A percentile compares a stretch with the other conserved stretches of the same genome.
These are phyloP conservation scores for Podarcis muralis DNA, from an alignment of 2,113 vertebrate species.

Conservation along the genomic window DNA sequence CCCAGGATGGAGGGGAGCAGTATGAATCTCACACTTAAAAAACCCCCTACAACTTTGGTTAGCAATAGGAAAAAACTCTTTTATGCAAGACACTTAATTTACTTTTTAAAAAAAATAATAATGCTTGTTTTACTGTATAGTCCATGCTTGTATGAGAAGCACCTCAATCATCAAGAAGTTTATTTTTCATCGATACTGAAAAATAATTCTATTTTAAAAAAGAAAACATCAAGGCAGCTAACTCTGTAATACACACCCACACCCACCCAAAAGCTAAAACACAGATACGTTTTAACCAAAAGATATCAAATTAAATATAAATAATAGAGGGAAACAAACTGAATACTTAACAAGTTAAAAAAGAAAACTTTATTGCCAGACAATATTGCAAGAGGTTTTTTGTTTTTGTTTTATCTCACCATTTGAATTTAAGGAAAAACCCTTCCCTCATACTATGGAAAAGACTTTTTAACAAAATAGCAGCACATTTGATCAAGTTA, in stretches of 20 bases:
- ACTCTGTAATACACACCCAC: neutral
- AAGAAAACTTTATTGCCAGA: neutral
- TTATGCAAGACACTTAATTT: neutral
- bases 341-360: neutral
- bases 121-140: neutral
- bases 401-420: neutral
- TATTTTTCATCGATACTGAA: neutral
- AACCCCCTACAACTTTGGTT: too few relatives aligned
- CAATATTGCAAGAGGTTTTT: neutral
- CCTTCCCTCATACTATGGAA: neutral
- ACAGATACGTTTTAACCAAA: neutral
- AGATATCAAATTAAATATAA: neutral
- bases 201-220: neutral
- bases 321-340: neutral
- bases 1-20: neutral
- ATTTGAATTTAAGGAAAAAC: neutral
- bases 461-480: slow-evolving; percentile 32
- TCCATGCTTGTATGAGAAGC: neutral
- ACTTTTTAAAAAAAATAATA: neutral
- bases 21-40: too few relatives aligned
- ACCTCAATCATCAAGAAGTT: neutral
- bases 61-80: neutral
- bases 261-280: too few relatives aligned
- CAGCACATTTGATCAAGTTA: slow-evolving; percentile 46
- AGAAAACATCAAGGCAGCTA: neutral